These are phyloP conservation scores for Vanessa tameamea DNA, from an alignment of 1,140 invertebrate genomes.

Conservation along the genomic window DNA sequence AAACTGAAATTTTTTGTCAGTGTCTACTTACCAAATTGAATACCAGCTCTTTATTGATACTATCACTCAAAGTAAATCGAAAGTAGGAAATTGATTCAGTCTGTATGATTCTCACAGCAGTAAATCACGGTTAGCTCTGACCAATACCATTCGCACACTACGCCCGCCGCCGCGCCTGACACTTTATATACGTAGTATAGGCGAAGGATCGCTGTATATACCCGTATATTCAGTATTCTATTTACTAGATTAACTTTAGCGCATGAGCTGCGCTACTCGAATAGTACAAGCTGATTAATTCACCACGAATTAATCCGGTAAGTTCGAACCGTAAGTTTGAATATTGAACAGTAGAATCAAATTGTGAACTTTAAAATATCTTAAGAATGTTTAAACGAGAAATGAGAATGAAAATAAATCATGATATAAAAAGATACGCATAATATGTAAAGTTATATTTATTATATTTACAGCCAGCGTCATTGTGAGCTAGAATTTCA, in stretches of 20 bases:
- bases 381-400: too few species aligned
- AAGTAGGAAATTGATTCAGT: background rate
- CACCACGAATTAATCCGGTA: background rate
- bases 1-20: background rate
- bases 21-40: conserved; percentile 22
- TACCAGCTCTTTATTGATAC: conserved; percentile 1
- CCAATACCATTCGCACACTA: conserved; percentile 54
- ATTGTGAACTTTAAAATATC: too few species aligned
- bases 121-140: conserved; percentile 49
- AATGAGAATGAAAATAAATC: too few species aligned
- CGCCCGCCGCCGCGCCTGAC: conserved; percentile 54
- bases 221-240: conserved; percentile 39
- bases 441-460: too few species aligned
- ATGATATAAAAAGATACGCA: too few species aligned
- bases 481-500: too few species aligned
- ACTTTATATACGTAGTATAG: conserved; percentile 62
- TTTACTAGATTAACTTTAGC: conserved; percentile 54
- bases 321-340: too few species aligned
- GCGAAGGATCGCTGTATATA: conserved; percentile 52
- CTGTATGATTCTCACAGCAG: conserved; percentile 15
- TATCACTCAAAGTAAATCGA: conserved; percentile 12
- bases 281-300: conserved; percentile 8
- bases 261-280: conserved; percentile 42
- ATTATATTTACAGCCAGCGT: too few species aligned
- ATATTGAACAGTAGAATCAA: too few species aligned